phyloP scores from a whole-genome alignment of 2,113 vertebrate species.

The Polypterus bichir region DNA sequence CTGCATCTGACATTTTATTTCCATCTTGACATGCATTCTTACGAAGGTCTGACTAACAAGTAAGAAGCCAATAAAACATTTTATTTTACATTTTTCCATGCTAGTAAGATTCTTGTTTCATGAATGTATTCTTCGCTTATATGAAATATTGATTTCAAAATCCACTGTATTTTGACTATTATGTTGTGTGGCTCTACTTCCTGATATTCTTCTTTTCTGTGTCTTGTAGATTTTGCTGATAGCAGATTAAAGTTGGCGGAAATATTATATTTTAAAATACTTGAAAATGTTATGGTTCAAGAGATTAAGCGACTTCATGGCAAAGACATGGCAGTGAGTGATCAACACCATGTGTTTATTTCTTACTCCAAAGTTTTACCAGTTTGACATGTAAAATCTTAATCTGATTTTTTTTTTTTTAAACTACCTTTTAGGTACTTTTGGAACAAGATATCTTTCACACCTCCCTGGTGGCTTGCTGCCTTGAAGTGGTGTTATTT shows the following conservation, averaged over 20 bases:
- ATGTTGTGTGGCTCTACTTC: too few species aligned
- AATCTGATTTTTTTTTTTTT: constrained; percentile 3
- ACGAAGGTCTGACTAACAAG: too few species aligned
- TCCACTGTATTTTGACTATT: too few species aligned
- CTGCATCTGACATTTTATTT: too few species aligned
- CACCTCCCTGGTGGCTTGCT: constrained; percentile 79
- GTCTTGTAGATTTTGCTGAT: constrained; percentile 77
- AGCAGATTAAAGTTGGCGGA: constrained; percentile 86
- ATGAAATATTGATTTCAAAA: too few species aligned
- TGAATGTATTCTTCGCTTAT: too few species aligned
- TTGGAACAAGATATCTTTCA: constrained; percentile 90
- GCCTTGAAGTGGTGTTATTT: constrained; percentile 89
- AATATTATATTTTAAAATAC: constrained; percentile 88
- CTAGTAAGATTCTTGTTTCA: too few species aligned
- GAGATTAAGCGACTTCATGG: constrained; percentile 77
- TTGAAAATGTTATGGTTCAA: constrained; percentile 82
- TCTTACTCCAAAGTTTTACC: background rate
- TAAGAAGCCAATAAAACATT: too few species aligned
- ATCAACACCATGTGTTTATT: too few species aligned
- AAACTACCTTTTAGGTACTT: constrained; percentile 51
- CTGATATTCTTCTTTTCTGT: background rate
- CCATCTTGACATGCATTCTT: too few species aligned
- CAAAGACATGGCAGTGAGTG: constrained; percentile 88
- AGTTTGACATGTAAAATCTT: background rate
- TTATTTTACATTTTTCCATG: too few species aligned